Conservation (phyloP, 53 echinoderm and acorn worm species). For the Zoroaster sp. region DNA sequence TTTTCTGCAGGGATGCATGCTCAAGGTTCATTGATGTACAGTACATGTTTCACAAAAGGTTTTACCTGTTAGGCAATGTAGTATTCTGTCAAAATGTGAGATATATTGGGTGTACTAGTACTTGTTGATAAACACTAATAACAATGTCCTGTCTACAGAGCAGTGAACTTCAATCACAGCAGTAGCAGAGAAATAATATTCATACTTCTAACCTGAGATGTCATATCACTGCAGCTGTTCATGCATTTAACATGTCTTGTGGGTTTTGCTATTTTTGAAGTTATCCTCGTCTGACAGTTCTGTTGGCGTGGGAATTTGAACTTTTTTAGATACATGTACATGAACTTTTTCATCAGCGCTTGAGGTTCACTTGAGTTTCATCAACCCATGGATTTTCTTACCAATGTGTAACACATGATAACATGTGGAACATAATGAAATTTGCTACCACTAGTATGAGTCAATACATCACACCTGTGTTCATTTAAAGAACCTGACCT, state of each 20-base stretch:
- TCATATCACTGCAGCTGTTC: background rate
- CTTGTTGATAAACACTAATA: background rate
- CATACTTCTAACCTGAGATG: background rate
- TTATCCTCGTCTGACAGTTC: background rate
- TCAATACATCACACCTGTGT: background rate
- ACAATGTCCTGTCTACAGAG: slow-evolving; percentile 9
- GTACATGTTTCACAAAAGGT: background rate
- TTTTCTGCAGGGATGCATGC: background rate
- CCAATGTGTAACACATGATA: background rate
- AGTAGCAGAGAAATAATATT: no score
- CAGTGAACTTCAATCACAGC: background rate
- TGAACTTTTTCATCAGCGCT: background rate
- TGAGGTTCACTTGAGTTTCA: background rate
- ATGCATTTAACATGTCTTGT: background rate
- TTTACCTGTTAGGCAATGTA: background rate
- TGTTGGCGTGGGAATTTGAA: background rate
- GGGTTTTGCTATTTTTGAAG: background rate
- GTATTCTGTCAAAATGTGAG: background rate
- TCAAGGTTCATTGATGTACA: background rate
- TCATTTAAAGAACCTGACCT: background rate
- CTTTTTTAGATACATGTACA: background rate
- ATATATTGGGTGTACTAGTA: background rate
- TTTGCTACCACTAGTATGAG: background rate
- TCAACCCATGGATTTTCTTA: background rate
- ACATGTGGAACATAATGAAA: background rate